Evolutionary conservation across 1,140 invertebrate species (phyloP), one percentile per base, ranked within the genome.

Genomic region (Drosophila truncata): DNA sequence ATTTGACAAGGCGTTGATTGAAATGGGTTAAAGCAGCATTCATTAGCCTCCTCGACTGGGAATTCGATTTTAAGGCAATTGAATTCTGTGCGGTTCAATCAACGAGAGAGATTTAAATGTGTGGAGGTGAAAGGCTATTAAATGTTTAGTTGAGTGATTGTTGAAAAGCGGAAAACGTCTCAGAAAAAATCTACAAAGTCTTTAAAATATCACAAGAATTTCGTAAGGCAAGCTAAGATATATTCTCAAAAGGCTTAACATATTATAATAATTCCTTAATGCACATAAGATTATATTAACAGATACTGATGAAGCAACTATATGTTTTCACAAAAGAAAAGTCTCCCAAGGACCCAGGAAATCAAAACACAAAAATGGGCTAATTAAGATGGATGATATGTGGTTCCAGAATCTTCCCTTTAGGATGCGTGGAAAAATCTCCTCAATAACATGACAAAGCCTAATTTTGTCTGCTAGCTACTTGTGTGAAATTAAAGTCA

Each of bases 1-100:
- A 81, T 84, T 81, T 85, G 84, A 88, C 84, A 77, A 47, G 49
- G 31, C 47, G 84, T 49, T 84, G 84, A 88, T 84, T 78, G 84
- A 88, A 88, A 84, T 72, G 84, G 84, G 84, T 81, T 84, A 78
- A 70, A 64, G 42, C 73, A 64, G 42, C 37, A 83, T 83, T 84
- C 77, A 78, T 87, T 80, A 70, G 73, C 31, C 46, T 59, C 49
- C 58, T 69, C 31, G 11, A 31, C 41, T 63, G 44, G 33, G 25
- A 71, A 67, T 82, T 72, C 23, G 41, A 60, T 77, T 59, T 67
- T 54, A 39, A 64, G 25, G 57, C 55, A 72, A 86, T 84, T 84
- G 55, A 69, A 59, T 74, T 80, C 42, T 20, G n/a, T 59, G 57
- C 50, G 37, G 47, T 61, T 79, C 83, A 86, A 87, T 87, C 83